These are phyloP conservation scores for Drosophila albomicans DNA, from an alignment of 1,140 invertebrate genomes.

Conservation along the genomic window DNA sequence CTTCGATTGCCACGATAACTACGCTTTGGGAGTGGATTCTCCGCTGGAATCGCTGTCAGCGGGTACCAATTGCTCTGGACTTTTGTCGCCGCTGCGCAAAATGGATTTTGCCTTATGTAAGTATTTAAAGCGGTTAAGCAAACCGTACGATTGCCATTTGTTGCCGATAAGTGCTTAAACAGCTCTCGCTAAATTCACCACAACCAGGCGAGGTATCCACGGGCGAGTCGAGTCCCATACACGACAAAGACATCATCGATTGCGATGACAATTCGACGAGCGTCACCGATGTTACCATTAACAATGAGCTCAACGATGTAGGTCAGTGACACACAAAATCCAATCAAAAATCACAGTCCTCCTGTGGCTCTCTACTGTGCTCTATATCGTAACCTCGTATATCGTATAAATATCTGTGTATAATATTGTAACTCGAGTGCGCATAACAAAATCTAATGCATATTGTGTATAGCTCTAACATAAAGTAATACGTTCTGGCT, in stretches of 20 bases:
- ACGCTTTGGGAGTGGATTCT: constrained; percentile 81
- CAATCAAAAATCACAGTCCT: not conserved
- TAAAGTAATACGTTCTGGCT: constrained; percentile 7
- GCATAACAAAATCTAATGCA: constrained; percentile 43
- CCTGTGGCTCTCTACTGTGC: not conserved
- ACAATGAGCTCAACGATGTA: constrained; percentile 85
- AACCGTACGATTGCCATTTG: constrained; percentile 35
- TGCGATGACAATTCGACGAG: constrained; percentile 86
- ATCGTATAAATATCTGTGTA: not conserved
- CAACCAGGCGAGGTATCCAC: constrained; percentile 89
- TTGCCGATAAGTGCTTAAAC: constrained; percentile 37
- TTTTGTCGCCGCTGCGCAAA: constrained; percentile 85
- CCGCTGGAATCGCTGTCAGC: constrained; percentile 80
- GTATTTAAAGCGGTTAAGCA: constrained; percentile 67
- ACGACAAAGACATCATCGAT: constrained; percentile 89
- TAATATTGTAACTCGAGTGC: constrained; percentile 5
- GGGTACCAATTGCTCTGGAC: constrained; percentile 59
- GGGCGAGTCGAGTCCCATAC: constrained; percentile 88
- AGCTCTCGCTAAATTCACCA: constrained; percentile 61
- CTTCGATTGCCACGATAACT: constrained; percentile 75
- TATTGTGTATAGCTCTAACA: constrained; percentile 39
- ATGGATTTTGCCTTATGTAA: constrained; percentile 91
- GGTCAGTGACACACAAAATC: constrained; percentile 86
- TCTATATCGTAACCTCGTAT: constrained; percentile 27
- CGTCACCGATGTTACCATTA: constrained; percentile 86